Conservation (phyloP, 2,113 vertebrate genomes). For the Campylorhamphus procurvoides region DNA sequence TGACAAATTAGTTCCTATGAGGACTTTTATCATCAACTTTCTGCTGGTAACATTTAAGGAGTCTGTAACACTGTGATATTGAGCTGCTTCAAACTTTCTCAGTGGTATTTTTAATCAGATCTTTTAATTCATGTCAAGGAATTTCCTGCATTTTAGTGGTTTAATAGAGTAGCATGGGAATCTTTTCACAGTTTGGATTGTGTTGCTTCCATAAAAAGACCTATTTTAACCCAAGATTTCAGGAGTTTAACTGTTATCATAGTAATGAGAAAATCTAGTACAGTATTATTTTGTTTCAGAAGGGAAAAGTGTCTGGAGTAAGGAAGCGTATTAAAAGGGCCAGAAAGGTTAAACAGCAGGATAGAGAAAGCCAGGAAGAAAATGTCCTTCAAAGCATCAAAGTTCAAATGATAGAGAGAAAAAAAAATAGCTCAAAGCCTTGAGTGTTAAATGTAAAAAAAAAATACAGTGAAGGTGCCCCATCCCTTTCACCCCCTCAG, state of each 20-base stretch:
- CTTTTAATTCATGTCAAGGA: background rate
- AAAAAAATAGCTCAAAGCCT: background rate
- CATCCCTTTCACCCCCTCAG: too few relatives aligned
- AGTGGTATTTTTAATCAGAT: background rate
- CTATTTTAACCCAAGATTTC: background rate
- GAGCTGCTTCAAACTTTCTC: background rate
- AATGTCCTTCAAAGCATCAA: background rate
- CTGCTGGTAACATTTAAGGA: background rate
- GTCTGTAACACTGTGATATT: background rate
- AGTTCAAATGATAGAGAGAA: background rate
- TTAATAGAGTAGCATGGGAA: background rate
- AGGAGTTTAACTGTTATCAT: background rate
- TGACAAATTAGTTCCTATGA: background rate
- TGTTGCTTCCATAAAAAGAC: background rate
- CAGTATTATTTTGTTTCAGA: background rate
- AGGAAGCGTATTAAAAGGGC: background rate
- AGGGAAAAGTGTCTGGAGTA: background rate
- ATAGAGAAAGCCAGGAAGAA: background rate
- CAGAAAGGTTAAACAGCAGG: slow-evolving; percentile 5
- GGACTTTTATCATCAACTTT: background rate
- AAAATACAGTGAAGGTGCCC: background rate
- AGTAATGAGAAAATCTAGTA: background rate
- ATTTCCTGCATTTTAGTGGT: background rate
- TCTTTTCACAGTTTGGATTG: background rate
- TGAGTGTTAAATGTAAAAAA: background rate